phyloP scores from a whole-genome alignment of 2,888 invertebrate species.

The Tetragonisca angustula region DNA sequence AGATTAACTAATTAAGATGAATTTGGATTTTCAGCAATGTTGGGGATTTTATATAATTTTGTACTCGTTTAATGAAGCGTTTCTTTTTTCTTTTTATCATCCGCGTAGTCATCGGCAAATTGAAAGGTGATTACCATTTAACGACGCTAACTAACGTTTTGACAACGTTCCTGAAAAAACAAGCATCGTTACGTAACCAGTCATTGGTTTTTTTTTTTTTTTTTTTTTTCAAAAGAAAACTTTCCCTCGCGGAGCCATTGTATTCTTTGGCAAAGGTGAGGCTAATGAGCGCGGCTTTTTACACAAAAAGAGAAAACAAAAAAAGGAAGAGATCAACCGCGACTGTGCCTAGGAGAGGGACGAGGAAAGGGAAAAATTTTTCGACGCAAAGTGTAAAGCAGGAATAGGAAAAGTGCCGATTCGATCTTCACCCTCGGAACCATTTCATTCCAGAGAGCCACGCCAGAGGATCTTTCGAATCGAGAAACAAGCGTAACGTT shows the following conservation, averaged over 20 bases:
- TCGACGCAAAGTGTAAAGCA: slow-evolving; percentile 59
- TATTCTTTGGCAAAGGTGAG: slow-evolving; percentile 48
- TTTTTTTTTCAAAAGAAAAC: slow-evolving; percentile 26
- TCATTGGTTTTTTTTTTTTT: slow-evolving; percentile 19
- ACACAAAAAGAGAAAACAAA: slow-evolving; percentile 11
- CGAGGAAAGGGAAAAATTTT: slow-evolving; percentile 54
- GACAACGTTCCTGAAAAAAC: slow-evolving; percentile 23
- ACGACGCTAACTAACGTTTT: slow-evolving; percentile 2
- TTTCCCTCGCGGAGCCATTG: slow-evolving; percentile 40
- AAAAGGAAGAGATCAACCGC: background rate
- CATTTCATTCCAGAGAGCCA: slow-evolving; percentile 66
- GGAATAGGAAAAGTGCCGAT: slow-evolving; percentile 67
- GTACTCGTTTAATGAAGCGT: background rate
- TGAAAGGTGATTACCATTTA: slow-evolving; percentile 17
- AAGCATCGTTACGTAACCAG: slow-evolving; percentile 37
- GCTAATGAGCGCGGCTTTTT: slow-evolving; percentile 63
- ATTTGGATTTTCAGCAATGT: background rate
- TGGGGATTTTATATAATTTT: background rate
- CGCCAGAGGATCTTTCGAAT: slow-evolving; percentile 60
- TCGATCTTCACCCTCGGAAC: slow-evolving; percentile 70
- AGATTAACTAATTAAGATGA: background rate
- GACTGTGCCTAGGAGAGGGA: background rate
- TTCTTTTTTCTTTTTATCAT: background rate
- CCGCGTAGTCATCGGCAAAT: background rate
- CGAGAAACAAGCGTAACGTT: slow-evolving; percentile 69